These are phyloP conservation scores for Pygoscelis adeliae DNA, from an alignment of 2,113 vertebrate genomes.

Conservation along the genomic window DNA sequence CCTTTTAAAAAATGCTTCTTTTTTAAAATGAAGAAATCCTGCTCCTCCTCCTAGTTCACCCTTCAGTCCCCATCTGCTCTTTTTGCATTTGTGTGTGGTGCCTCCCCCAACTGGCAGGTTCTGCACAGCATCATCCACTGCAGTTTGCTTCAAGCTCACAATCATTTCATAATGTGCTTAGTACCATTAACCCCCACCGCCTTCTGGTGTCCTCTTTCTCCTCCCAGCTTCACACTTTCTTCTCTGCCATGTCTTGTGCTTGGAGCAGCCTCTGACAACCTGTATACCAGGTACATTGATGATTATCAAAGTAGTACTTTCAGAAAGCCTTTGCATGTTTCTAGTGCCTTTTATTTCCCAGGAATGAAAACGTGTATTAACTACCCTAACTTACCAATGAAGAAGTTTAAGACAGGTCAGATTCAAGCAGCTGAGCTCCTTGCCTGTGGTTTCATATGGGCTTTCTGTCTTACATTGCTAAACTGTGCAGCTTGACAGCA, in stretches of 20 bases:
- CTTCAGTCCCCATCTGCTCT: not conserved
- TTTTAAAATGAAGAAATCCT: not conserved
- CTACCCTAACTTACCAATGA: not conserved
- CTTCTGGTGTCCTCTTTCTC: not conserved
- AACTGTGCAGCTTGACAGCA: not conserved
- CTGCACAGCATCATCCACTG: not conserved
- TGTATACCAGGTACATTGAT: not conserved
- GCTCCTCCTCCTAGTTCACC: not conserved
- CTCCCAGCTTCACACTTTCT: not conserved
- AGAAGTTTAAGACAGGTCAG: not conserved
- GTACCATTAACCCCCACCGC: not conserved
- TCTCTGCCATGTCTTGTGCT: not conserved
- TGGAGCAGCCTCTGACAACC: not conserved
- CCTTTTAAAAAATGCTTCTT: not conserved
- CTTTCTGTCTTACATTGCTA: not conserved
- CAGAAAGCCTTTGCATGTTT: not conserved
- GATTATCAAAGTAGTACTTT: not conserved
- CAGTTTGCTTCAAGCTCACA: not conserved
- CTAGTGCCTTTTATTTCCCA: not conserved
- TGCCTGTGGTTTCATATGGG: not conserved
- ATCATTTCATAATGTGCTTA: not conserved
- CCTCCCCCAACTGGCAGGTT: not conserved
- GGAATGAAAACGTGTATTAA: not conserved
- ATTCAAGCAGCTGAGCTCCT: not conserved
- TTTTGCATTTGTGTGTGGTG: not conserved